phyloP scores from a whole-genome alignment of 2,113 vertebrate genomes.

The Astur gentilis region DNA sequence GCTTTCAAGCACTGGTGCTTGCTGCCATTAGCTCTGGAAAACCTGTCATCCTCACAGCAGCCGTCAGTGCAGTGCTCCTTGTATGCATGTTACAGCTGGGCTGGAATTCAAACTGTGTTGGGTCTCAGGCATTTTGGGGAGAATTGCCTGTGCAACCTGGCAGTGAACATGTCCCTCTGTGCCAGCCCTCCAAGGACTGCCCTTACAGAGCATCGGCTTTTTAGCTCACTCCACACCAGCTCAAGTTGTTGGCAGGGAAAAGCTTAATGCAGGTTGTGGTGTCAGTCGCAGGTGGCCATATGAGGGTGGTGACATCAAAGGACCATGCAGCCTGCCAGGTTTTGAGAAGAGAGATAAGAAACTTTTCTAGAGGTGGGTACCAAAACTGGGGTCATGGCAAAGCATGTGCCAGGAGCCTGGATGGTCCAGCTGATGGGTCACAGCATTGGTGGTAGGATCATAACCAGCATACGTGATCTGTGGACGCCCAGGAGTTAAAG shows the following conservation, averaged over 20 bases:
- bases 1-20: background rate
- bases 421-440: background rate
- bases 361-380: background rate
- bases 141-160: background rate
- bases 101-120: background rate
- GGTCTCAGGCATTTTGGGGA: background rate
- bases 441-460: rapidly evolving
- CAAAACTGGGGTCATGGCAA: background rate
- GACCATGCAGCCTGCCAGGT: background rate
- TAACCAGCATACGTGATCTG: background rate
- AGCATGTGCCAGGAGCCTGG: background rate
- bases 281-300: background rate
- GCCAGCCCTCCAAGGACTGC: background rate
- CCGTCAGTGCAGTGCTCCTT: background rate
- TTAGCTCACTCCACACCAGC: background rate
- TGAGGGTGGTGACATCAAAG: background rate
- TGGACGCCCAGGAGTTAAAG: background rate
- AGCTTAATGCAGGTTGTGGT: background rate
- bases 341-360: background rate
- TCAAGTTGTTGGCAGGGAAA: background rate
- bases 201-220: background rate
- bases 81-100: background rate
- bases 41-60: background rate
- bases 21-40: background rate
- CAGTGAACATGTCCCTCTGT: background rate